A percentile compares a stretch with the other conserved stretches of the same genome.
Conservation (phyloP, 2,888 invertebrate genomes). For the Tipula helvola region DNA sequence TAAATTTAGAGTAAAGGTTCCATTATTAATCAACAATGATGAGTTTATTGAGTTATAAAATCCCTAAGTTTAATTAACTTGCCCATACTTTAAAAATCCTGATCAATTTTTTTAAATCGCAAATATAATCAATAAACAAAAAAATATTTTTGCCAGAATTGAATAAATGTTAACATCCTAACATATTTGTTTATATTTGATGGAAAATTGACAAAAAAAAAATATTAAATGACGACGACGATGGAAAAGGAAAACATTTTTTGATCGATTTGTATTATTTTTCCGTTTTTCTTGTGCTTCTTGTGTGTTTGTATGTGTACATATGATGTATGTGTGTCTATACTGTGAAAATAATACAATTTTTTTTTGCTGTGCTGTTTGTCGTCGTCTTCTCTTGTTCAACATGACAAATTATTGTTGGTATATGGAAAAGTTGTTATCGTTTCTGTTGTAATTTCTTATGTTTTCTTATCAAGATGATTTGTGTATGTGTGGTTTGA, state of each 20-base stretch:
- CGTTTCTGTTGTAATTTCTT: not conserved
- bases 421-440: not conserved
- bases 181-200: not conserved
- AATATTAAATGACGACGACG: not conserved
- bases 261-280: not conserved
- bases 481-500: not conserved
- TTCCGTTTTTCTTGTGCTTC: not conserved
- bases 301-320: not conserved
- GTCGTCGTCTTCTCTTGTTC: not conserved
- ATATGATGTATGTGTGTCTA: not conserved
- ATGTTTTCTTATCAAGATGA: not conserved
- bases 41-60: not conserved
- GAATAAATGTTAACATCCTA: not conserved
- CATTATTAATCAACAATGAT: not conserved
- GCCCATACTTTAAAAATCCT: not conserved
- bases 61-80: not conserved
- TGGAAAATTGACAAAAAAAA: not conserved
- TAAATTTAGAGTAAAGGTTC: not conserved
- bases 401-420: not conserved
- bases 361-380: not conserved
- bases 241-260: not conserved
- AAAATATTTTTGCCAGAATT: not conserved
- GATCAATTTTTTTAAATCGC: not conserved
- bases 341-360: not conserved
- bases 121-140: not conserved